Base-by-base conservation (phyloP, 2,888 invertebrate species). In the Stratiomys singularior region DNA sequence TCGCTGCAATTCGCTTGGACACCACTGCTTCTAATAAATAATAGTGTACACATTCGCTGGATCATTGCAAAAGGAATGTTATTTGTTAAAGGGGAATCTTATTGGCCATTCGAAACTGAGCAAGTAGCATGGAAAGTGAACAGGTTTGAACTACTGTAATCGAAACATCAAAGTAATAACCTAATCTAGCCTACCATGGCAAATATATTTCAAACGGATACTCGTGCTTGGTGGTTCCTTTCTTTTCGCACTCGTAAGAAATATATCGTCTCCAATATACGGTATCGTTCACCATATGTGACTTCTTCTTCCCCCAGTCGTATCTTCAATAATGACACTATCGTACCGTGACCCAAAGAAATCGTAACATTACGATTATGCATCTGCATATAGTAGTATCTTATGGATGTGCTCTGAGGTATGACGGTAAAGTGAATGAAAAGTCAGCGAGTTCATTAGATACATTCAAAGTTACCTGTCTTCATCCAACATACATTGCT, bases 41-140 rank as follows among this genome's bases (percentile, higher is more conserved):
- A 37, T 37, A 5, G 9, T 37, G 3, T 37, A 18, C 52, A 52
- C 52, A 52, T 52, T 1, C 28, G 28, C 1, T 15, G 4, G 4
- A 21, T 15, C 60, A 60, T 25, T 18, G 5, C 2, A 60, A 3
- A 4, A 15, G n/a, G 15, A 64, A 28, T 64, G n/a, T 25, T 0
- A 1, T 28, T 64, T 1, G 27, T n/a, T n/a, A n/a, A 27, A 64
- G 64, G 64, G 64, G 64, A 64, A 64, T 28, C 27, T 52, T 37
- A 37, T 9, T 4, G 52, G 3, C 52, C 52, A 13, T 13, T 52
- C 52, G 7, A 18, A 52, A 15, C 58, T 27, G 18, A 28, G 67
- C 67, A 67, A 71, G 18, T 52, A 5, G 71, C 52, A 72, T 72
- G 56, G 72, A 72, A 72, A 72, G 72, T 72, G 58, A 72, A 58